phyloP scores from a whole-genome alignment of 92 coral and sea anemone species.

The Umimayanthus kanabou region DNA sequence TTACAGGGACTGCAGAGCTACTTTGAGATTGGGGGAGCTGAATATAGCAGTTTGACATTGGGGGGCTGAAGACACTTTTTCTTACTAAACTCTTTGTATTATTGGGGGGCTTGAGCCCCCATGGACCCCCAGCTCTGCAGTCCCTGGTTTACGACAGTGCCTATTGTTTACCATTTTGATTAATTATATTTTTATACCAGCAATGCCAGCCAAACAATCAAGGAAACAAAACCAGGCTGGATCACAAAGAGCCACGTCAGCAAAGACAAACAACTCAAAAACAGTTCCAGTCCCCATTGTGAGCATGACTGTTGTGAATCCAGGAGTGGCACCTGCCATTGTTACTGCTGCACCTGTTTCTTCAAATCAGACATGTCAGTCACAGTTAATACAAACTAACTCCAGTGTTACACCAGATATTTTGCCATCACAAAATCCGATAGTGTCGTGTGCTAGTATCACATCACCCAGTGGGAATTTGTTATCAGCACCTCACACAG shows the following conservation, averaged over 20 bases:
- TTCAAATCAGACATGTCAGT: not conserved
- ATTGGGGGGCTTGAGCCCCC: too few species aligned
- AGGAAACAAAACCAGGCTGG: constrained; percentile 9
- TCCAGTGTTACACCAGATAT: not conserved
- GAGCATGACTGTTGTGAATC: not conserved
- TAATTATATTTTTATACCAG: not conserved
- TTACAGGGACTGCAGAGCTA: too few species aligned
- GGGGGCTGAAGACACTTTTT: too few species aligned
- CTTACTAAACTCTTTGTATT: too few species aligned
- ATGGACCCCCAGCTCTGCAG: too few species aligned
- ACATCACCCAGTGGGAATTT: not conserved
- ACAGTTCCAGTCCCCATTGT: not conserved
- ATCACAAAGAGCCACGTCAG: not conserved
- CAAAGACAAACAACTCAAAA: constrained; percentile 7
- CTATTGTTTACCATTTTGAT: not conserved
- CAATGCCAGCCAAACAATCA: not conserved
- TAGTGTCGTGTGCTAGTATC: not conserved
- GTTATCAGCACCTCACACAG: not conserved
- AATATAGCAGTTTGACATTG: too few species aligned
- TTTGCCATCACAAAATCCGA: not conserved
- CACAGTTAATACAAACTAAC: not conserved
- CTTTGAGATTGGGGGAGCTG: too few species aligned
- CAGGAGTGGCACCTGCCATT: not conserved
- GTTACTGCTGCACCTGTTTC: not conserved
- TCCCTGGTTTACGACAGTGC: not conserved